Base-by-base conservation (phyloP, 1,140 invertebrate species). In the Drosophila nikananu region DNA sequence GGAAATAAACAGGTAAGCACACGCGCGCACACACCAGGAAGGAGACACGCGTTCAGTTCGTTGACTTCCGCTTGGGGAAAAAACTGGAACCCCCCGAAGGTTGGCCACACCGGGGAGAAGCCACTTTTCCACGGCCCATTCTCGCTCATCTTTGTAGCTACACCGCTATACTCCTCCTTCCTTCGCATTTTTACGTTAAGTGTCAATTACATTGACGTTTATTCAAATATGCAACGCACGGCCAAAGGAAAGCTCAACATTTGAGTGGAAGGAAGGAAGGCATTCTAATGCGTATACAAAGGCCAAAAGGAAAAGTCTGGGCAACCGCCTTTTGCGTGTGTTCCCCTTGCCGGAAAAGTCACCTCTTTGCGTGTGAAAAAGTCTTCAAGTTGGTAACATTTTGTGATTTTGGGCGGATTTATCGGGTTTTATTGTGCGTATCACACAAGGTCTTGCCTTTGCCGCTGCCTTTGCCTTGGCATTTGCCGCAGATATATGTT, bases 161-260 rank as follows among this genome's bases (percentile, higher is more conserved):
- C 42, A n/a, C 30, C 37, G 37, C 44, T 46, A 27, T 27, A n/a
- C 57, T 27, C 61, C 35, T 30, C 32, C 32, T 58, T 25, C 58
- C 12, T 65, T 73, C 55, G 37, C 65, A 64, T 78, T 79, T 70
- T 39, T 66, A 35, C 61, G 77, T 86, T 82, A 90, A 90, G 86
- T 90, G 86, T 90, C 86, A 90, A 90, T 90, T 90, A 90, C 86
- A 90, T 90, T 90, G 86, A 90, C 86, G 86, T 90, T 90, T 86
- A 90, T 90, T 90, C 80, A 90, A 90, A 90, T 90, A 90, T 90
- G 81, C 86, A 77, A 60, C 55, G 86, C 81, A 80, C 68, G 66
- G 60, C 55, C 39, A 44, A 42, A 55, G 82, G 81, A 76, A 89
- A 76, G 77, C 73, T 75, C 54, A 71, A 67, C 78, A 79, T 79